These are phyloP conservation scores for Notechis scutatus DNA, from an alignment of 2,113 vertebrate species.

Conservation along the genomic window DNA sequence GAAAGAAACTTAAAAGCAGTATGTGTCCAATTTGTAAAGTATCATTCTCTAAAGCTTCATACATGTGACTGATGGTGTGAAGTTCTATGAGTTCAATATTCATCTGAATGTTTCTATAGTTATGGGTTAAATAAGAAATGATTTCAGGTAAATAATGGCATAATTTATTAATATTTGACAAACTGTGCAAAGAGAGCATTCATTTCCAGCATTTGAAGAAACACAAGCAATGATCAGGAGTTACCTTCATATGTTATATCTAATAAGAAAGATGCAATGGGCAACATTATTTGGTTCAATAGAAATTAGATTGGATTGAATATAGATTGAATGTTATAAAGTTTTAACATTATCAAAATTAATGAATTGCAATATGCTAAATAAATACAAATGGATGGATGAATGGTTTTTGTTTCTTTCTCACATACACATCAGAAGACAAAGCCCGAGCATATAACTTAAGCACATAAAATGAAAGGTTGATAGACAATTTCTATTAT, in stretches of 20 bases:
- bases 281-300: not conserved
- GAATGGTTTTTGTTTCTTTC: not conserved
- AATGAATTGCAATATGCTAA: not conserved
- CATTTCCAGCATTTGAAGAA: not conserved
- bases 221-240: not conserved
- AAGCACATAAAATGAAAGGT: not conserved
- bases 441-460: not conserved
- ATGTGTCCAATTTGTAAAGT: not conserved
- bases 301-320: not conserved
- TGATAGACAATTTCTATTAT: not conserved
- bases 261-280: not conserved
- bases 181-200: not conserved
- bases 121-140: slow-evolving; percentile 4
- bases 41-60: not conserved
- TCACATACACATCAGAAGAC: not conserved
- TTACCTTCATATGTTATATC: not conserved
- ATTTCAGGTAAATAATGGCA: slow-evolving; percentile 14
- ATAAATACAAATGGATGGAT: not conserved
- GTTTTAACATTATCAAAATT: not conserved
- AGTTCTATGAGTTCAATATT: not conserved
- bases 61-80: not conserved
- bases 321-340: not conserved
- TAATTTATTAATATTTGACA: not conserved
- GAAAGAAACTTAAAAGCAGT: not conserved
- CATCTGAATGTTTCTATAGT: not conserved